phyloP scores from a whole-genome alignment of 2,113 vertebrate genomes.

The Patagioenas fasciata region DNA sequence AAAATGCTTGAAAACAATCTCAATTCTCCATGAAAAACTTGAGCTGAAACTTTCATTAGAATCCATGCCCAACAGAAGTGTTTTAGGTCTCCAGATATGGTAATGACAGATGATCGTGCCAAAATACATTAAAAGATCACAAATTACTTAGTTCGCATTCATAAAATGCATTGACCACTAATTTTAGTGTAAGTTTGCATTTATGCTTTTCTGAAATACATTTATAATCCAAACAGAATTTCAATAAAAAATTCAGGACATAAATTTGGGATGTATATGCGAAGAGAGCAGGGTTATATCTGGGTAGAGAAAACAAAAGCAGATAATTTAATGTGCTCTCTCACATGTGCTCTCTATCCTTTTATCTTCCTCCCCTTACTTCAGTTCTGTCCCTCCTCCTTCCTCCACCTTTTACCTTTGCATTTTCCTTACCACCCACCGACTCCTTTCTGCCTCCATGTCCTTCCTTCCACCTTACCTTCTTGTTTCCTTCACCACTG shows the following conservation, averaged over 20 bases:
- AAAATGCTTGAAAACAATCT: background rate
- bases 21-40: background rate
- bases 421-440: background rate
- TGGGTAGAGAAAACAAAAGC: background rate
- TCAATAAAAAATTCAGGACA: background rate
- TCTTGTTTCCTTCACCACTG: background rate
- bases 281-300: background rate
- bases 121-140: background rate
- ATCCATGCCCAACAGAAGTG: background rate
- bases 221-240: background rate
- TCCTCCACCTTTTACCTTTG: background rate
- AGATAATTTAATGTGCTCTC: background rate
- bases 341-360: background rate
- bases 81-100: background rate
- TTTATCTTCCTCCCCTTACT: background rate
- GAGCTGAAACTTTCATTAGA: background rate
- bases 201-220: background rate
- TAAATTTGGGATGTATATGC: background rate
- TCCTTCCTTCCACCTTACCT: background rate
- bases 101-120: background rate
- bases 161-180: background rate
- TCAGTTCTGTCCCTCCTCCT: background rate
- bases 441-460: background rate
- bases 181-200: background rate
- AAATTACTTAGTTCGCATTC: background rate